A percentile compares a stretch with the other conserved stretches of the same genome.
Conservation (phyloP, 1,140 invertebrate genomes). For the Sminthurinus signatus region DNA sequence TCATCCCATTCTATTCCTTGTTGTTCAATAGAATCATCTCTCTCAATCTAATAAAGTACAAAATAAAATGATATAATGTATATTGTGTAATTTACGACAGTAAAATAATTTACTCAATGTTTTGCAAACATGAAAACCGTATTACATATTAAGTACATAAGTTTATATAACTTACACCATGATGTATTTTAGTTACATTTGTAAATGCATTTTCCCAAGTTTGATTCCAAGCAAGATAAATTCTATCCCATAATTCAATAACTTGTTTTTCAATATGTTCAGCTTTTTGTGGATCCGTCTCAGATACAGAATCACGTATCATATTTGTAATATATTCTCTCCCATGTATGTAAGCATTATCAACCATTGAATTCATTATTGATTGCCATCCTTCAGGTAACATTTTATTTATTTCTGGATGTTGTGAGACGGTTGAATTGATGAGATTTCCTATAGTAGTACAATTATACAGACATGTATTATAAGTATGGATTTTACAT, state of each 20-base stretch:
- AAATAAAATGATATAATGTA: not conserved
- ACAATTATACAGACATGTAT: no score
- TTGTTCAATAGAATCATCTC: not conserved
- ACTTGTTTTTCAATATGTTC: constrained; percentile 83
- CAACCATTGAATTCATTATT: constrained; percentile 75
- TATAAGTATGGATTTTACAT: no score
- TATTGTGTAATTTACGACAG: no score
- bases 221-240: constrained; percentile 38
- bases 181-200: constrained; percentile 3
- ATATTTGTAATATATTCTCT: constrained; percentile 73
- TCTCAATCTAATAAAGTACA: constrained; percentile 1
- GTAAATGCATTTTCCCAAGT: constrained; percentile 33
- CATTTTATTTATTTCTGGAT: constrained; percentile 71
- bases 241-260: constrained; percentile 76
- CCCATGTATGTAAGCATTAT: constrained; percentile 81
- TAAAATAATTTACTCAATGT: no score
- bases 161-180: no score
- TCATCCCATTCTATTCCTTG: constrained; percentile 35
- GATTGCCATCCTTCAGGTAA: constrained; percentile 66
- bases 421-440: constrained; percentile 79
- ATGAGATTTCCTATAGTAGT: no score
- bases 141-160: no score
- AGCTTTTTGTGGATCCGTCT: constrained; percentile 72
- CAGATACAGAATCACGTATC: constrained; percentile 68
- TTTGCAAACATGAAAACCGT: no score